Evolutionary conservation across 2,113 vertebrate species (phyloP).

Genomic region (Python bivittatus): DNA sequence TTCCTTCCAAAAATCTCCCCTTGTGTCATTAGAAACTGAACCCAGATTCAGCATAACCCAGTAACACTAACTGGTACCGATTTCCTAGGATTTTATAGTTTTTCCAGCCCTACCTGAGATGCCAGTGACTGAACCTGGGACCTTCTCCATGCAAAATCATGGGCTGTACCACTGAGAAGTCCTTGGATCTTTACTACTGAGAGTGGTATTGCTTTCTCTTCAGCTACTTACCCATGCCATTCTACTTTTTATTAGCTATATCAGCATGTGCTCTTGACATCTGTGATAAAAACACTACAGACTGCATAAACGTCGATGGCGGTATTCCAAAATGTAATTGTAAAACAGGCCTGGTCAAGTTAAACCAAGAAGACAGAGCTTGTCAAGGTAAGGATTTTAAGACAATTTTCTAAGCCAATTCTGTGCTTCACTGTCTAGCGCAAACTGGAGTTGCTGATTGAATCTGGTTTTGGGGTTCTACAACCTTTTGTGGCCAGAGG

Average conservation of each 20-base stretch:
- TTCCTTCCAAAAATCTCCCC: not conserved
- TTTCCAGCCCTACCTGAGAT: not conserved
- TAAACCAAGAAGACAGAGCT: not conserved
- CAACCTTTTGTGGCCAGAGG: not conserved
- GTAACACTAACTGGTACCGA: not conserved
- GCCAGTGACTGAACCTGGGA: not conserved
- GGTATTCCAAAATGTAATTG: rapidly evolving
- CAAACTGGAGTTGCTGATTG: not conserved
- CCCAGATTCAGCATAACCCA: not conserved
- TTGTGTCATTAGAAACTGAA: not conserved
- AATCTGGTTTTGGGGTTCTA: not conserved
- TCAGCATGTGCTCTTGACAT: rapidly evolving
- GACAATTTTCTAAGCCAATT: not conserved
- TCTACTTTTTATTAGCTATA: slow-evolving; percentile 21
- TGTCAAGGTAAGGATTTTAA: slow-evolving; percentile 53
- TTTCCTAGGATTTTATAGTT: not conserved
- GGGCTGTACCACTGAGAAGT: not conserved
- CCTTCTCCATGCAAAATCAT: not conserved
- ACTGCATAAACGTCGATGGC: rapidly evolving
- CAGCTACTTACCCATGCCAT: not conserved
- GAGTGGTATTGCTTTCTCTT: slow-evolving; percentile 11
- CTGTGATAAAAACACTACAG: not conserved
- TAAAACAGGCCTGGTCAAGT: rapidly evolving
- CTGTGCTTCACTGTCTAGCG: not conserved
- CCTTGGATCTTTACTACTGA: not conserved